Percentiles rank a stretch among this genome's conserved stretches.
Conservation (phyloP, 2,888 invertebrate species). For the Dione vanillae region DNA sequence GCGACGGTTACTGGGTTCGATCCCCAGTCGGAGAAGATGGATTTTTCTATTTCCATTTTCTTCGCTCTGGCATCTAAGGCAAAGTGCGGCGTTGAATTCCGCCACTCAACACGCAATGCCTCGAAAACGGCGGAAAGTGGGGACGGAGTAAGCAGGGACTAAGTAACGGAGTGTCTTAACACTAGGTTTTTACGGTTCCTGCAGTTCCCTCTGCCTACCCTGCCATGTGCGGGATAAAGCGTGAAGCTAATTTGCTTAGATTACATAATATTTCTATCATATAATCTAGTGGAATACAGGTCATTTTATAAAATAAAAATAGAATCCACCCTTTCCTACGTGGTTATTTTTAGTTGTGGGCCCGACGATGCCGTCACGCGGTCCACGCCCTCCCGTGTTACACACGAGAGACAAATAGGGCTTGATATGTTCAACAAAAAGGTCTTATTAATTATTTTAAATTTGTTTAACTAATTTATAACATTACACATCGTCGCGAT, state of each 20-base stretch:
- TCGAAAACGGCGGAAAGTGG: too few species aligned
- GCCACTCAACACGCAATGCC: too few species aligned
- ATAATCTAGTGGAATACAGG: background rate
- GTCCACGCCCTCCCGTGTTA: conserved; percentile 31
- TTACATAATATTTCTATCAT: background rate
- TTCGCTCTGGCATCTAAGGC: too few species aligned
- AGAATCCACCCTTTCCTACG: conserved; percentile 11
- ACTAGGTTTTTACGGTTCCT: too few species aligned
- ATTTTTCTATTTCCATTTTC: too few species aligned
- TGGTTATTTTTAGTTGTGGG: conserved; percentile 19
- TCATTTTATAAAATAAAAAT: conserved; percentile 28
- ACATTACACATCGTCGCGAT: too few species aligned
- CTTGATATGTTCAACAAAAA: conserved; percentile 6
- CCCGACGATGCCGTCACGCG: conserved; percentile 26
- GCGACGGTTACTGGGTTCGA: too few species aligned
- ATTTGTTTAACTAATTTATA: background rate
- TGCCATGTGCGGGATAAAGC: background rate
- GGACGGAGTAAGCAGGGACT: too few species aligned
- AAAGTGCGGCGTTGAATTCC: too few species aligned
- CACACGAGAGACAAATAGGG: conserved; percentile 16
- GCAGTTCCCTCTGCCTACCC: background rate
- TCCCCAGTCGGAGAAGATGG: too few species aligned
- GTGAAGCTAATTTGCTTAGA: background rate
- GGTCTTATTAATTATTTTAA: too few species aligned
- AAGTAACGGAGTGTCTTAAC: background rate